phyloP scores from a whole-genome alignment of 2,888 invertebrate species.

The Volucella inflata region DNA sequence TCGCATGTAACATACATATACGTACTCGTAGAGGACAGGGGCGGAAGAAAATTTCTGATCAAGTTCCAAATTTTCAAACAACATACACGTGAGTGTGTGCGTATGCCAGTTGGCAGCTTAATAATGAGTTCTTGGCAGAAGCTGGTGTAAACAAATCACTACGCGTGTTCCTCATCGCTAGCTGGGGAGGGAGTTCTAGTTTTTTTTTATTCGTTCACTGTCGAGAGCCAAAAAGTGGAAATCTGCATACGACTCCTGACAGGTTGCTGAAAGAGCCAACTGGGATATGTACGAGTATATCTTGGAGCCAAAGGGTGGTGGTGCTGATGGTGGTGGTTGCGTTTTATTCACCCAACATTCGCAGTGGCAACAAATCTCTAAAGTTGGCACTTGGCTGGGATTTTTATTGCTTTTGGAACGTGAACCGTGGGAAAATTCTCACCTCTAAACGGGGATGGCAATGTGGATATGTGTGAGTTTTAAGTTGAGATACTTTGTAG shows the following conservation, averaged over 20 bases:
- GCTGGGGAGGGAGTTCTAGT: constrained; percentile 34
- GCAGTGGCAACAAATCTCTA: constrained; percentile 4
- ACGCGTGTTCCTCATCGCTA: constrained; percentile 13
- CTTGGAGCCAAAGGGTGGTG: constrained; percentile 41
- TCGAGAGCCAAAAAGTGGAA: constrained; percentile 60
- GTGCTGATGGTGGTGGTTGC: constrained; percentile 34
- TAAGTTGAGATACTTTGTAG: constrained; percentile 17
- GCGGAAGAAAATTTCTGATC: constrained; percentile 51
- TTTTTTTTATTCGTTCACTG: constrained; percentile 15
- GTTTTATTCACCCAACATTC: constrained; percentile 27
- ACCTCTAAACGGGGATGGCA: constrained; percentile 16
- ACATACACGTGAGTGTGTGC: constrained; percentile 41
- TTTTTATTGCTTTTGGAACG: constrained; percentile 59
- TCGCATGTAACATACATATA: constrained; percentile 11
- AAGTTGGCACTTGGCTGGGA: constrained; percentile 54
- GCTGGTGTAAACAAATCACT: constrained; percentile 67
- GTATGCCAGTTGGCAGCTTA: constrained; percentile 56
- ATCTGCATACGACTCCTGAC: constrained; percentile 50
- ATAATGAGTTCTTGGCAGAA: constrained; percentile 70
- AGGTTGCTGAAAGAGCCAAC: constrained; percentile 57
- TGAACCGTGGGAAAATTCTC: constrained; percentile 65
- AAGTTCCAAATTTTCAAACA: constrained; percentile 52
- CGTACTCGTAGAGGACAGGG: background rate
- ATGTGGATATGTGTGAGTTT: constrained; percentile 28
- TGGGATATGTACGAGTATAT: background rate